Evolutionary conservation across 2,888 invertebrate species (phyloP).

Genomic region (Conistra vaccinii): DNA sequence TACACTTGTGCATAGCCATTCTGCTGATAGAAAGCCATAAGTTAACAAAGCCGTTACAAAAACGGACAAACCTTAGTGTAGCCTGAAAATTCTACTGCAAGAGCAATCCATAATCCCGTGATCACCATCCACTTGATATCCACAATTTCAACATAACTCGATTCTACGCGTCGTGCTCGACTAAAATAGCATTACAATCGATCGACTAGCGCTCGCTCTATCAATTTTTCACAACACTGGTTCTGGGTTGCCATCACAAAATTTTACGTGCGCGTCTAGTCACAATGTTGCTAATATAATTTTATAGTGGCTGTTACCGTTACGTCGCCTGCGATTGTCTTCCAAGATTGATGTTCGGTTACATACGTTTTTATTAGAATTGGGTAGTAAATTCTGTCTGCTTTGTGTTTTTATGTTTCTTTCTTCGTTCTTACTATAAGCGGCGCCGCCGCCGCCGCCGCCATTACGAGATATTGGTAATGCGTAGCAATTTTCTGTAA

Average conservation of each 20-base stretch:
- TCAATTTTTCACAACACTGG: constrained; percentile 83
- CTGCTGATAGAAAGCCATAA: not conserved
- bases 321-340: constrained; percentile 61
- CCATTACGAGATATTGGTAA: constrained; percentile 31
- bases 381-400: constrained; percentile 51
- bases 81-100: not conserved
- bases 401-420: constrained; percentile 50
- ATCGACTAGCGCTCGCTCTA: constrained; percentile 67
- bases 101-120: constrained; percentile 24
- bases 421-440: constrained; percentile 27
- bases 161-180: constrained; percentile 64
- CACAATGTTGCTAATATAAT: constrained; percentile 66
- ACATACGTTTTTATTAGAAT: constrained; percentile 63
- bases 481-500: constrained; percentile 39
- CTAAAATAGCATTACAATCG: constrained; percentile 73
- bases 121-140: constrained; percentile 52
- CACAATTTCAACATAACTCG: constrained; percentile 63
- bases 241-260: constrained; percentile 71
- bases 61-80: too few species aligned
- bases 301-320: constrained; percentile 63
- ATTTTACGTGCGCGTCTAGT: constrained; percentile 67
- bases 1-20: not conserved
- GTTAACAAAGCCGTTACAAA: constrained; percentile 2
- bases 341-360: constrained; percentile 60
- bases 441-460: not conserved